Base-by-base conservation (phyloP, 2,888 invertebrate species). In the Habrosyne pyritoides region DNA sequence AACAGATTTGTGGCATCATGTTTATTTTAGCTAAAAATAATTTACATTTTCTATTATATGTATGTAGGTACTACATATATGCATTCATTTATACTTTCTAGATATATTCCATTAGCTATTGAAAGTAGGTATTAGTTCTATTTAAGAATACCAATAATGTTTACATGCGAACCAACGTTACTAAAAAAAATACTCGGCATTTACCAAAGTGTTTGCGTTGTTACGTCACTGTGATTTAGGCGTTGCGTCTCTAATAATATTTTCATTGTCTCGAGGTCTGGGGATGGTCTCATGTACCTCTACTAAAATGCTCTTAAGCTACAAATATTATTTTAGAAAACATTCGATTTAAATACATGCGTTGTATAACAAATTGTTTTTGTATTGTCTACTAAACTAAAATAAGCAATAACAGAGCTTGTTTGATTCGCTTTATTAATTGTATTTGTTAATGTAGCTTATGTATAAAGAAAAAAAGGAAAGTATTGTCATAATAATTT, bases 201-300 rank as follows among this genome's bases (percentile, higher is more conserved):
- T 36, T 24, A 12, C 14, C n/a, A 36, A 36, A 36, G n/a, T 36
- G 33, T 36, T 14, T 36, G 4, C 14, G 0, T 4, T n/a, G 33
- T 36, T 36, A 36, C 33, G 33, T 36, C 33, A 36, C 33, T 4
- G 33, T 36, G 33, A 36, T 36, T 36, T 36, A 12, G n/a, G 2
- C 33, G 14, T 52, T 54, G 48, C 46, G 50, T 18, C 33, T 59
- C 53, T 54, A 57, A 67, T 61, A 69, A 71, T 67, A 64, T 71
- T 71, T 56, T 66, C 53, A 57, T 55, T 66, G 57, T 57, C 53
- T 61, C 57, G 50, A 59, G 49, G 56, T 28, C 53, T 46, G 24
- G 24, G 24, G 22, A 52, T 22, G 22, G 52, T 22, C 46, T 53
- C 14, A 42, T 53, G n/a, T 36, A 36, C 12, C 33, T 30, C 10